Evolutionary conservation across 1,140 invertebrate species (phyloP), one percentile per base, ranked within the genome.

Genomic region (Euschistus heros): DNA sequence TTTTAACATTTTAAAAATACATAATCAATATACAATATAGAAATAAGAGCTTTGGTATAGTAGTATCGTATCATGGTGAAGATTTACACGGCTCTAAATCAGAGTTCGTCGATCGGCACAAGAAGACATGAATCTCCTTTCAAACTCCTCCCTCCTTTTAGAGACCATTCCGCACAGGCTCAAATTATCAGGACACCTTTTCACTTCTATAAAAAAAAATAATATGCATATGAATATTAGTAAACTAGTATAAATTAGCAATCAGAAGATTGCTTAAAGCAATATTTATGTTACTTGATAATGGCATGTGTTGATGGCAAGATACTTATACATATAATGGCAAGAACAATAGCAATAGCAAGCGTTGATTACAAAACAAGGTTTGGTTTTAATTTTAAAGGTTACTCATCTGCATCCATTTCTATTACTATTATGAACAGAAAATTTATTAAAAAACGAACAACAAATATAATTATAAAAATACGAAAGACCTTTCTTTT

Each of bases 131-230:
- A 65, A 60, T 46, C 62, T 63, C 26, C 67, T 52, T 47, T 68
- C 67, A 42, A 68, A 68, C 42, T 65, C 63, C 55, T 68, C 63
- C 18, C 67, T 55, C 42, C 67, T 33, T 33, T 65, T 68, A 17
- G 62, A 64, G 20, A 70, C 66, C 66, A 68, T 68, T 15, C 67
- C 67, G 33, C 63, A 64, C 8, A 68, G 26, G 54, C 63, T 68
- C 20, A 67, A 26, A 20, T 44, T 64, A 37, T 69, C 66, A 26
- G 71, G 71, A 67, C 65, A 72, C 65, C 71, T 65, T 44, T 64
- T 69, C 69, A 71, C 65, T 62, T 72, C 71, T 71, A 63, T 6
- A 68, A 66, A 22, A n/a, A 63, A 26, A 20, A 33, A 20, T 5
- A 59, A 59, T 24, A 13, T 18, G 18, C 52, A 54, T 54, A 13